Evolutionary conservation across 2,888 invertebrate species (phyloP).

Genomic region (Pristionchus entomophagus): DNA sequence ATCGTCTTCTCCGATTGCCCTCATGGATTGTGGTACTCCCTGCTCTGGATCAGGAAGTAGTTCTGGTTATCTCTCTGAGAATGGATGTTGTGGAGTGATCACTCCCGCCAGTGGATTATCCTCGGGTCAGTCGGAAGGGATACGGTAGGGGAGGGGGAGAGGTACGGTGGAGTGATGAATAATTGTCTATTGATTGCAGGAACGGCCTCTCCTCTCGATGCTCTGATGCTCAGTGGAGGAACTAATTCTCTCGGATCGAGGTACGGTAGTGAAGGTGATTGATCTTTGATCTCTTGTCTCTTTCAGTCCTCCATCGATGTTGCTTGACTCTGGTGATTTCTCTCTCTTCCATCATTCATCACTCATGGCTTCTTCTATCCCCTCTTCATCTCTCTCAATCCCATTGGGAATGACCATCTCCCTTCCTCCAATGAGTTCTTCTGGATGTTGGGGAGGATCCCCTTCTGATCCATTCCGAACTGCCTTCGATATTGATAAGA

Average conservation of each 20-base stretch:
- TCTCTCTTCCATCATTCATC: neutral
- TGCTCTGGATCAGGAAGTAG: slow-evolving; percentile 35
- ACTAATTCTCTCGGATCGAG: slow-evolving; percentile 21
- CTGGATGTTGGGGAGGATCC: slow-evolving; percentile 9
- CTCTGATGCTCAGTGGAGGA: slow-evolving; percentile 31
- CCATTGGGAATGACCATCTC: slow-evolving; percentile 27
- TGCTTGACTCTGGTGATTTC: neutral
- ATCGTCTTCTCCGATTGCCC: neutral
- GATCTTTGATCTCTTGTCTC: neutral
- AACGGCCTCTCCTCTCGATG: slow-evolving; percentile 42
- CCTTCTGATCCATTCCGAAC: slow-evolving; percentile 47
- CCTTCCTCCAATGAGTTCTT: slow-evolving; percentile 33
- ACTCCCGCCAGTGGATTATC: slow-evolving; percentile 36
- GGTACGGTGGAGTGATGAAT: neutral
- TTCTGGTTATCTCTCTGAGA: slow-evolving; percentile 17
- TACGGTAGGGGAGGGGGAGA: neutral
- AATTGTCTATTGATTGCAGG: neutral
- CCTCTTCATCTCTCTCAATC: neutral
- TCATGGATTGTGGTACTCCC: slow-evolving; percentile 31
- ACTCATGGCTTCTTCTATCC: neutral
- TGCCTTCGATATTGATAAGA: slow-evolving; percentile 58
- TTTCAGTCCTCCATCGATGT: slow-evolving; percentile 31
- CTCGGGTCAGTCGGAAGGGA: neutral
- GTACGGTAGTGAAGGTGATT: neutral
- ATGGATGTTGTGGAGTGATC: slow-evolving; percentile 29